Base-by-base conservation (phyloP, 2,113 vertebrate genomes). In the Menidia beryllina region DNA sequence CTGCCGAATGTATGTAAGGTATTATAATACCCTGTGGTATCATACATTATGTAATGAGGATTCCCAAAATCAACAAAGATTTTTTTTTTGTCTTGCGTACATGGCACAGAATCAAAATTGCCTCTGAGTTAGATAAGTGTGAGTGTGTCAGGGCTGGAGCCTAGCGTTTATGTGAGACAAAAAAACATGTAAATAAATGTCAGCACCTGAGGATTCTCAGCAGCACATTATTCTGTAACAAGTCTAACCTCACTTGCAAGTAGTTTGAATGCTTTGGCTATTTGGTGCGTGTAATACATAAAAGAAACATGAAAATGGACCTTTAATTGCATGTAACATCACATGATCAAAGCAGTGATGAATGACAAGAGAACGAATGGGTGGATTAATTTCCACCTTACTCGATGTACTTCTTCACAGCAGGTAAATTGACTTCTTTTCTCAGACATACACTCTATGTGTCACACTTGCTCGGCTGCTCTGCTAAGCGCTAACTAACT, bases 401-500 rank as follows among this genome's bases (percentile, higher is more conserved):
- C 62, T n/a, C n/a, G n/a, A 25, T 3, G 2, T 80, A 43, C 45
- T 52, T 26, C n/a, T n/a, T n/a, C n/a, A 62, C 69, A 76, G 8
- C 9, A 72, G 66, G 71, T 77, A 56, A 72, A 17, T 41, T 10
- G 4, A 48, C 50, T 51, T 36, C 65, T 52, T 30, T 69, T 54
- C 54, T 21, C 72, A 52, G 53, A 55, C 21, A 70, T 63, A 58
- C 75, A 69, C 81, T 82, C 76, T 79, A 75, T 83, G 70, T 80
- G 81, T 83, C 62, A 72, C 81, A 80, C 72, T 77, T 36, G 63
- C 66, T 52, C 19, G 43, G 41, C 74, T 70, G 77, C 76, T 61
- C 77, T 3, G 41, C 83, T 85, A 81, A 80, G 75, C 64, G 43
- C 67, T 85, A 86, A 86, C 87, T 87, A 90, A 85, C 88, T 85